Base-by-base conservation (phyloP, 2,797 vertebrate genomes). In the Myotis findleyi region DNA sequence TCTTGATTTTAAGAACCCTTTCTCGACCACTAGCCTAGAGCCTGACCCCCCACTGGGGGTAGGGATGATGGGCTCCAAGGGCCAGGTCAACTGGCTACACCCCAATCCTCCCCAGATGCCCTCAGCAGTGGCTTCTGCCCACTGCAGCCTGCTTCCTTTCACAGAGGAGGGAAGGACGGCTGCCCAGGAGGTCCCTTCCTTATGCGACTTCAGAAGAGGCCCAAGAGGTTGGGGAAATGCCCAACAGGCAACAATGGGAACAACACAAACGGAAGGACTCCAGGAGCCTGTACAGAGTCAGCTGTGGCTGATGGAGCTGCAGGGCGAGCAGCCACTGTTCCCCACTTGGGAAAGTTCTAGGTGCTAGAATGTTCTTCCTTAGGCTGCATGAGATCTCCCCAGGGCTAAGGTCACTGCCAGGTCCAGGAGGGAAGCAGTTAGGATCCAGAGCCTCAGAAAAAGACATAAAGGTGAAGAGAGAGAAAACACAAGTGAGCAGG, bases 381-480 rank as follows among this genome's bases (percentile, higher is more conserved):
- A 79, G 49, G 82, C 87, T 57, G 79, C 91, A 86, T 30, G 72
- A 94, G 57, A 94, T 82, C 73, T 89, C 79, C 73, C 41, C 93
- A 81, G 80, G 94, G 53, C 95, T 96, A 95, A 89, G 0, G 16
- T 85, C 71, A 91, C 49, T 72, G 5, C 30, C 49, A 91, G 80
- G 89, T 66, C 87, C 84, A 27, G 85, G 62, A 84, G 62, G 44
- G 51, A 93, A 91, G 87, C 55, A 57, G 53, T 71, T 41, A 93
- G 82, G 92, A 69, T 92, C 53, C 71, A 30, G 85, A 95, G 92
- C 92, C 71, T 91, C 93, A 68, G 87, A 47, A 81, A 85, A 85
- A 92, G 84, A 81, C 41, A 84, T 66, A 87, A 33, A 89, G 66
- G 87, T 66, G 25, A 75, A 95, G 71, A 96, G 25, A 97, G 16